Conservation (phyloP, 2,888 invertebrate genomes). For the Argyra leucocephala region DNA sequence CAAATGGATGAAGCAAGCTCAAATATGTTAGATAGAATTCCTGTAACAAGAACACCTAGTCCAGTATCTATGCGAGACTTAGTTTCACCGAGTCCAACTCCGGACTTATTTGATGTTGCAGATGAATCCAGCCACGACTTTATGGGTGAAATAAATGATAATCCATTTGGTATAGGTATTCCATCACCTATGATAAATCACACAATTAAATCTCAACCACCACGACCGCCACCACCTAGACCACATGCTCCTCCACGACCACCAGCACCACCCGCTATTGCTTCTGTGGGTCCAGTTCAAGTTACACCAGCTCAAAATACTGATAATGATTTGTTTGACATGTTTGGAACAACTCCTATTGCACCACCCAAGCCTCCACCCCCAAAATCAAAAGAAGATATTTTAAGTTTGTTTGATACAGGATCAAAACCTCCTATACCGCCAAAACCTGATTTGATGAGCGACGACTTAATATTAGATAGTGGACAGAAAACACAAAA, state of each 20-base stretch:
- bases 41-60: slow-evolving; percentile 77
- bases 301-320: slow-evolving; percentile 26
- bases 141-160: slow-evolving; percentile 32
- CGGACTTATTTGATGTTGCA: slow-evolving; percentile 56
- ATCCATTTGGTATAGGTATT: slow-evolving; percentile 41
- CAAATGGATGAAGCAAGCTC: slow-evolving; percentile 82
- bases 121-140: slow-evolving; percentile 36
- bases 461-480: slow-evolving; percentile 46
- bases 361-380: slow-evolving; percentile 48
- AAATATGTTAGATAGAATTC: slow-evolving; percentile 69
- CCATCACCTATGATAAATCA: slow-evolving; percentile 40
- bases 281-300: slow-evolving; percentile 40
- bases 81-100: slow-evolving; percentile 78
- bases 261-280: slow-evolving; percentile 38
- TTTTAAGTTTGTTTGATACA: slow-evolving; percentile 49
- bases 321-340: slow-evolving; percentile 50
- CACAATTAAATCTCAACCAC: slow-evolving; percentile 44
- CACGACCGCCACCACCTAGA: slow-evolving; percentile 44
- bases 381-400: slow-evolving; percentile 51
- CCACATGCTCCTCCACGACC: slow-evolving; percentile 37
- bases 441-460: slow-evolving; percentile 48
- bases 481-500: slow-evolving; percentile 23
- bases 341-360: slow-evolving; percentile 44
- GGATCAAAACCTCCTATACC: slow-evolving; percentile 27
- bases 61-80: slow-evolving; percentile 73